Percentiles rank a stretch among this genome's conserved stretches.
Conservation (phyloP, 2,797 vertebrate genomes). For the Uromys caudimaculatus region DNA sequence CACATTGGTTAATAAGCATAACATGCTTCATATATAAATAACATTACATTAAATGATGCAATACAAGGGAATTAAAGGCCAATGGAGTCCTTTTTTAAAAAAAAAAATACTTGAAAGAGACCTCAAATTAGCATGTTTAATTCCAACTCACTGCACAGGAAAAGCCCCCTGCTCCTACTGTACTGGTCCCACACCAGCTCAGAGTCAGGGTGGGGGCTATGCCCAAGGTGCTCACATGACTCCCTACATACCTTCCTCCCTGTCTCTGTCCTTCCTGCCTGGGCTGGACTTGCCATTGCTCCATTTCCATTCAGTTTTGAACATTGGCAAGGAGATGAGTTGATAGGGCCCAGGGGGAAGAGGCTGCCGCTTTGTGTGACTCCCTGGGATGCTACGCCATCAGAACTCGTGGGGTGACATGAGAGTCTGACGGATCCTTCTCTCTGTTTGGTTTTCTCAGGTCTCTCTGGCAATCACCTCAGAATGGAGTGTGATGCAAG, state of each 20-base stretch:
- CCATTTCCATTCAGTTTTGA: constrained; percentile 73
- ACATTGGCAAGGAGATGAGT: neutral
- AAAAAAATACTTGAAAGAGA: constrained; percentile 91
- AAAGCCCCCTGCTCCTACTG: constrained; percentile 94
- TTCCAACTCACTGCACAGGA: constrained; percentile 95
- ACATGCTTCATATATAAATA: constrained; percentile 90
- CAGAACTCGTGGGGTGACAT: constrained; percentile 62
- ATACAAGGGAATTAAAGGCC: constrained; percentile 91
- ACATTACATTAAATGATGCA: constrained; percentile 91
- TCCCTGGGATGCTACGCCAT: constrained; percentile 78
- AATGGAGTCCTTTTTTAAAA: constrained; percentile 86
- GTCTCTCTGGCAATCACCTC: constrained; percentile 61
- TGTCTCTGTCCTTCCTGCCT: constrained; percentile 71
- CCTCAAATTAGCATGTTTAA: constrained; percentile 97
- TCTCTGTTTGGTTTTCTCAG: constrained; percentile 75
- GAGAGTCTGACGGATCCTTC: constrained; percentile 75
- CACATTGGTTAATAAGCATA: constrained; percentile 91
- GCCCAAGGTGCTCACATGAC: constrained; percentile 68
- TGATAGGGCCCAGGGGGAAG: neutral
- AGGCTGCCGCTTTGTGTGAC: constrained; percentile 35
- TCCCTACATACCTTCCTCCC: constrained; percentile 32
- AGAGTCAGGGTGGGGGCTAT: constrained; percentile 16
- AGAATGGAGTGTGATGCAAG: neutral
- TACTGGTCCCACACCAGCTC: constrained; percentile 87
- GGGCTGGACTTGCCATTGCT: constrained; percentile 74